These are phyloP conservation scores for Girardinichthys multiradiatus DNA, from an alignment of 2,113 vertebrate genomes.

Conservation along the genomic window DNA sequence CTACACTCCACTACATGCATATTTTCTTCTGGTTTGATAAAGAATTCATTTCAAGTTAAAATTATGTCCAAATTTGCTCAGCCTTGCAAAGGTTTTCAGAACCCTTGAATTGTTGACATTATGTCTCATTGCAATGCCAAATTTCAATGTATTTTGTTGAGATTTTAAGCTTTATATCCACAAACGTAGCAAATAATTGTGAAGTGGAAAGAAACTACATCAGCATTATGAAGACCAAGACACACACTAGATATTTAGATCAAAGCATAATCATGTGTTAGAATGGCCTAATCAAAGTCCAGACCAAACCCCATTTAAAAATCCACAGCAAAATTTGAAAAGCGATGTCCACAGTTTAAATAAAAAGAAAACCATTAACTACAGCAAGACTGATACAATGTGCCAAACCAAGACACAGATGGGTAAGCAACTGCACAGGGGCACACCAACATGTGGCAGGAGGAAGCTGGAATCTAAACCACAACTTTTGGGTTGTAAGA, in stretches of 20 bases:
- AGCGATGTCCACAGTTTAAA: not conserved
- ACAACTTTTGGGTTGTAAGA: too few relatives aligned
- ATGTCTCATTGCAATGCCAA: not conserved
- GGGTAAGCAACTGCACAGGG: too few relatives aligned
- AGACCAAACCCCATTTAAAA: not conserved
- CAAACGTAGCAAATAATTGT: not conserved
- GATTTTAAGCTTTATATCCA: not conserved
- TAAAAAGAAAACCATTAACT: not conserved
- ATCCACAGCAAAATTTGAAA: not conserved
- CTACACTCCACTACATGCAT: not conserved
- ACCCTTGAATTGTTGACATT: not conserved
- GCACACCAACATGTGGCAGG: too few relatives aligned
- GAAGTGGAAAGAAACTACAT: not conserved
- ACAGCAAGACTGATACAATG: not conserved
- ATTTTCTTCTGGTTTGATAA: not conserved
- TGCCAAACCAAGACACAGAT: not conserved
- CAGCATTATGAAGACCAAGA: too few relatives aligned
- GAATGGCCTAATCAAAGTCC: not conserved
- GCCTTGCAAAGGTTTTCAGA: not conserved
- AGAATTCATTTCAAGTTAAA: not conserved
- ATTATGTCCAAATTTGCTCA: not conserved
- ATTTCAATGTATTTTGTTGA: not conserved
- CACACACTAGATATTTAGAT: not conserved
- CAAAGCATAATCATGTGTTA: not conserved
- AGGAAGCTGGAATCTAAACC: too few relatives aligned